Conservation (phyloP, 2,888 invertebrate species). For the Cylindroiulus punctatus region DNA sequence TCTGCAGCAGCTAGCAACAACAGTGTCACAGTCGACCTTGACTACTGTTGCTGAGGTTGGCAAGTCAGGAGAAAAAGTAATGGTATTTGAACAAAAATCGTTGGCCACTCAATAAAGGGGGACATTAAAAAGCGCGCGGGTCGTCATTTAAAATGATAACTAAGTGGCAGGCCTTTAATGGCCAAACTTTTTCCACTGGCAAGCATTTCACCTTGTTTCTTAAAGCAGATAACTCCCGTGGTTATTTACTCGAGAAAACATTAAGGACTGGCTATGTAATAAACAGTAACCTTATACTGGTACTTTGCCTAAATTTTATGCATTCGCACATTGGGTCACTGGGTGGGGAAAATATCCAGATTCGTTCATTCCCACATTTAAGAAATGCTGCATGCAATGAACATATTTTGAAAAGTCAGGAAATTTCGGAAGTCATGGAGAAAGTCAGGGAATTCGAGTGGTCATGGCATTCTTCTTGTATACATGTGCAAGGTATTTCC, state of each 20-base stretch:
- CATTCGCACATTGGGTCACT: no score
- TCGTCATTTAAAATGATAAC: not conserved
- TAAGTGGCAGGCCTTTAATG: slow-evolving; percentile 22
- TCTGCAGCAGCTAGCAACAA: not conserved
- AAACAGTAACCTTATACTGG: not conserved
- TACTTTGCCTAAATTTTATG: no score
- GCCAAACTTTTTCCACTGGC: not conserved
- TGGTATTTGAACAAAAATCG: not conserved
- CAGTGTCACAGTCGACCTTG: not conserved
- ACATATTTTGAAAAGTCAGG: no score
- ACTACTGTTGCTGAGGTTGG: not conserved
- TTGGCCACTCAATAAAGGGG: slow-evolving; percentile 24
- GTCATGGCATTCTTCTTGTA: no score
- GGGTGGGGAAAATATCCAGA: no score
- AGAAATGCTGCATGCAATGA: no score
- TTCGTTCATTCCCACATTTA: no score
- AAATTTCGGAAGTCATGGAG: no score
- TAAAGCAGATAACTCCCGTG: not conserved
- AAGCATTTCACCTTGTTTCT: not conserved
- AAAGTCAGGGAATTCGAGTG: no score
- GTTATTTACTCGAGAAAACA: not conserved
- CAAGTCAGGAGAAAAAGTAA: not conserved
- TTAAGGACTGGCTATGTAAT: not conserved
- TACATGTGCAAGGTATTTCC: no score
- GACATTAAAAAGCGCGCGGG: slow-evolving; percentile 1